Evolutionary conservation across 1,140 invertebrate species (phyloP).

Genomic region (Drosophila erecta): DNA sequence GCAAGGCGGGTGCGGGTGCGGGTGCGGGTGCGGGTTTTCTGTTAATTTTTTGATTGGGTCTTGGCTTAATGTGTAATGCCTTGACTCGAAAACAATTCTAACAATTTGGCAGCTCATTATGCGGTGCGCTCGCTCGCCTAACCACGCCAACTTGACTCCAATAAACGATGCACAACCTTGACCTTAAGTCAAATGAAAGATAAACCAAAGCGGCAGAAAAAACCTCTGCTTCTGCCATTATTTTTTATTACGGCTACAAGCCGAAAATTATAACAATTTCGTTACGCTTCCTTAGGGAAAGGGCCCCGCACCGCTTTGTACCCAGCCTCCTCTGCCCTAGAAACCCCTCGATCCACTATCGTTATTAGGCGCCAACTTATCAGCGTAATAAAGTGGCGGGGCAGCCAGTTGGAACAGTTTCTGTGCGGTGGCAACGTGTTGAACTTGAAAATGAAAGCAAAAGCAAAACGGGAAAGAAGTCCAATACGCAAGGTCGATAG

Average conservation of each 20-base stretch:
- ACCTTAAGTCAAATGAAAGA: constrained; percentile 73
- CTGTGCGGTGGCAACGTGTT: constrained; percentile 63
- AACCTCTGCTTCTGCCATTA: constrained; percentile 26
- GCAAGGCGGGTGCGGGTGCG: neutral
- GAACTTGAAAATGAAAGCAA: constrained; percentile 80
- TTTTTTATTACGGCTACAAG: constrained; percentile 68
- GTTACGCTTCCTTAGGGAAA: constrained; percentile 81
- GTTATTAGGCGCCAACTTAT: constrained; percentile 51
- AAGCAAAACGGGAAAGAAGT: constrained; percentile 48
- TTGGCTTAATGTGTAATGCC: constrained; percentile 46
- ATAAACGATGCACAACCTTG: constrained; percentile 77
- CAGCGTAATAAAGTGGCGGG: constrained; percentile 74
- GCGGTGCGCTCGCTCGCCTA: constrained; percentile 47
- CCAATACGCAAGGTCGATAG: constrained; percentile 16
- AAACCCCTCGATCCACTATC: constrained; percentile 3
- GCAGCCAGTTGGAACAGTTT: constrained; percentile 78
- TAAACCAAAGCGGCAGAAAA: constrained; percentile 31
- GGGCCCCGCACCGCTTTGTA: constrained; percentile 23
- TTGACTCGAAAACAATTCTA: constrained; percentile 66
- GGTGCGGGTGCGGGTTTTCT: constrained; percentile 5
- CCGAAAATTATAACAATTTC: constrained; percentile 80
- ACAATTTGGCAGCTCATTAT: constrained; percentile 82
- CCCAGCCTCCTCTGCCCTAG: neutral
- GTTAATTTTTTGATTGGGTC: constrained; percentile 55
- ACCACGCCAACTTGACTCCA: constrained; percentile 62